Evolutionary conservation across 2,113 vertebrate genomes (phyloP).

Genomic region (Dipodomys spectabilis): DNA sequence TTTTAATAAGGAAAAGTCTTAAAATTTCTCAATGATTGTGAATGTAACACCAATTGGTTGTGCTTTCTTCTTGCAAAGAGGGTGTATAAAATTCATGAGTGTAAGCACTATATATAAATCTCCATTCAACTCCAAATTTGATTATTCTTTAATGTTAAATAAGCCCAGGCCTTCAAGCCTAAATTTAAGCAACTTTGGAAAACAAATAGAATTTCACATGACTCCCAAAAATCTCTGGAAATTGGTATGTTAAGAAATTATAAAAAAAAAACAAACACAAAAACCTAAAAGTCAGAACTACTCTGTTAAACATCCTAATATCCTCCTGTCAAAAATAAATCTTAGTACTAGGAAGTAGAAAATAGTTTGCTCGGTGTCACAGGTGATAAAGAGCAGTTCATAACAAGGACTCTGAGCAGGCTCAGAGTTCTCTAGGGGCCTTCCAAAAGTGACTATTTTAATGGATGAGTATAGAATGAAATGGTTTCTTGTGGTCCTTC

Average conservation of each 20-base stretch:
- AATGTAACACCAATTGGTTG: slow-evolving; percentile 17
- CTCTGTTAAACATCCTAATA: not conserved
- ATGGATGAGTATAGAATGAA: not conserved
- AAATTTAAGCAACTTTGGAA: slow-evolving; percentile 1
- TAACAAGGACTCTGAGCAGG: not conserved
- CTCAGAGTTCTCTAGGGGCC: not conserved
- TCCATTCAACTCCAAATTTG: not conserved
- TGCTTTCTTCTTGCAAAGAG: slow-evolving; percentile 41
- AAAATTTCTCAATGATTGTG: not conserved
- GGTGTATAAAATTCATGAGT: not conserved
- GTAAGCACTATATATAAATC: not conserved
- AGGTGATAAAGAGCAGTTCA: not conserved
- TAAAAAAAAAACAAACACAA: not conserved
- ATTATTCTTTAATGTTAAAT: not conserved
- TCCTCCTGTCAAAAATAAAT: not conserved
- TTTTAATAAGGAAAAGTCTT: slow-evolving; percentile 6
- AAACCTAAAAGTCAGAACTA: not conserved
- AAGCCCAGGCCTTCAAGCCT: not conserved
- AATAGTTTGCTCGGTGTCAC: not conserved
- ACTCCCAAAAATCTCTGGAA: not conserved
- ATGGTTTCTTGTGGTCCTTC: not conserved
- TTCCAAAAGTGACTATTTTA: not conserved
- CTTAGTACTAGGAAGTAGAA: not conserved
- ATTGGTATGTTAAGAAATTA: not conserved
- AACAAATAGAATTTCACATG: not conserved